Percentiles rank a stretch among this genome's conserved stretches.
phyloP scores from a whole-genome alignment of 2,888 invertebrate genomes.

The Hemistola chrysoprasaria region DNA sequence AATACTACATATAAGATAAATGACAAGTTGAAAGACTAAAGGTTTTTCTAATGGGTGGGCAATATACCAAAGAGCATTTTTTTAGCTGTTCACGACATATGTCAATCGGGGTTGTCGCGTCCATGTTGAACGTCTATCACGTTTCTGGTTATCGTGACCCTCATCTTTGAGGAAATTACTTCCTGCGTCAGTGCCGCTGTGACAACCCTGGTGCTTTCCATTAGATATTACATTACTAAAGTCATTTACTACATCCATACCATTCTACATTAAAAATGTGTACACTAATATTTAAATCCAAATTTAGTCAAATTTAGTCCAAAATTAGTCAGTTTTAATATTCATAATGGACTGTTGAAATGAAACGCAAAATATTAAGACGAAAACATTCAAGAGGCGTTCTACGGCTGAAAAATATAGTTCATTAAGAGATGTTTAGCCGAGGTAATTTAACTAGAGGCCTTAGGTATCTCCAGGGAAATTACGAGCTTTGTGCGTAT shows the following conservation, averaged over 20 bases:
- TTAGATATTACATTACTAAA: slow-evolving; percentile 43
- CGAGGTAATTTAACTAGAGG: slow-evolving; percentile 70
- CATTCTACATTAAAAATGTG: not conserved
- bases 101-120: slow-evolving; percentile 56
- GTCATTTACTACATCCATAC: too few relatives aligned
- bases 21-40: too few relatives aligned
- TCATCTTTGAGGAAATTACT: slow-evolving; percentile 68
- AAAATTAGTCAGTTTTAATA: slow-evolving; percentile 7
- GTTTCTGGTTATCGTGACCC: slow-evolving; percentile 67
- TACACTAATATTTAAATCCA: not conserved
- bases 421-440: slow-evolving; percentile 73
- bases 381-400: slow-evolving; percentile 51
- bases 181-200: slow-evolving; percentile 57
- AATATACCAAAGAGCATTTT: slow-evolving; percentile 12
- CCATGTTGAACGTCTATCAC: slow-evolving; percentile 59
- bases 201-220: slow-evolving; percentile 49
- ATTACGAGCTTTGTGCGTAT: slow-evolving; percentile 65
- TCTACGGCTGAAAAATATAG: slow-evolving; percentile 64
- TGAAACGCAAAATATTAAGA: slow-evolving; percentile 48
- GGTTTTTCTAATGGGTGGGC: not conserved
- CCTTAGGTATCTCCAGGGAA: slow-evolving; percentile 62
- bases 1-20: too few relatives aligned
- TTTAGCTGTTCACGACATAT: slow-evolving; percentile 43
- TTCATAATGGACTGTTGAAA: slow-evolving; percentile 30
- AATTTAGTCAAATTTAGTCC: too few relatives aligned